phyloP scores from a whole-genome alignment of 2,113 vertebrate species.

The Pao palembangensis region DNA sequence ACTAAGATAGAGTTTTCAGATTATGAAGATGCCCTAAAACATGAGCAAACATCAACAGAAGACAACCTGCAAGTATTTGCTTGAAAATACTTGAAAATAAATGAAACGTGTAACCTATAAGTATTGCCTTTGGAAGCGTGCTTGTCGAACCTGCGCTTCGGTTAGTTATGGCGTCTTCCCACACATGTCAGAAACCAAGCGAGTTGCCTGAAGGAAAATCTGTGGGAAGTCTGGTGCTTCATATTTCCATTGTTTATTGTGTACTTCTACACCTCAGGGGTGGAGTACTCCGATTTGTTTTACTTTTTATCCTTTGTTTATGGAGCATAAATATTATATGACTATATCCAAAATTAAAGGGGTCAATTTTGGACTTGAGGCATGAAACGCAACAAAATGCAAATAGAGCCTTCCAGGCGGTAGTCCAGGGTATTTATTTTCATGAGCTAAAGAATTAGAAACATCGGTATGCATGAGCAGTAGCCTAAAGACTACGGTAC shows the following conservation, averaged over 20 bases:
- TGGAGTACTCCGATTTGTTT: conserved; percentile 38
- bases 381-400: conserved; percentile 34
- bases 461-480: background rate
- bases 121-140: too few relatives aligned
- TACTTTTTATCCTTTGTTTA: conserved; percentile 45
- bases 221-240: conserved; percentile 36
- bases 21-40: too few relatives aligned
- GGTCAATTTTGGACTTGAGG: conserved; percentile 32
- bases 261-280: conserved; percentile 41
- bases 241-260: conserved; percentile 62
- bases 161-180: conserved; percentile 42
- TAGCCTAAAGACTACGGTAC: conserved; percentile 7
- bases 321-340: conserved; percentile 61
- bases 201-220: conserved; percentile 44
- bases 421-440: conserved; percentile 37
- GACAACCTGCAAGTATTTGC: too few relatives aligned
- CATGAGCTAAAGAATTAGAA: conserved; percentile 15
- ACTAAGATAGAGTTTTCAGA: too few relatives aligned
- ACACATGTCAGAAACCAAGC: conserved; percentile 45
- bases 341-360: conserved; percentile 45
- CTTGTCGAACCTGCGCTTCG: conserved; percentile 20
- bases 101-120: too few relatives aligned
- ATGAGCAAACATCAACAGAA: too few relatives aligned
- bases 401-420: conserved; percentile 39
- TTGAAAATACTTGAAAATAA: too few relatives aligned